Evolutionary conservation across 2,888 invertebrate species (phyloP), one percentile per base, ranked within the genome.

Genomic region (Adelphocoris suturalis): DNA sequence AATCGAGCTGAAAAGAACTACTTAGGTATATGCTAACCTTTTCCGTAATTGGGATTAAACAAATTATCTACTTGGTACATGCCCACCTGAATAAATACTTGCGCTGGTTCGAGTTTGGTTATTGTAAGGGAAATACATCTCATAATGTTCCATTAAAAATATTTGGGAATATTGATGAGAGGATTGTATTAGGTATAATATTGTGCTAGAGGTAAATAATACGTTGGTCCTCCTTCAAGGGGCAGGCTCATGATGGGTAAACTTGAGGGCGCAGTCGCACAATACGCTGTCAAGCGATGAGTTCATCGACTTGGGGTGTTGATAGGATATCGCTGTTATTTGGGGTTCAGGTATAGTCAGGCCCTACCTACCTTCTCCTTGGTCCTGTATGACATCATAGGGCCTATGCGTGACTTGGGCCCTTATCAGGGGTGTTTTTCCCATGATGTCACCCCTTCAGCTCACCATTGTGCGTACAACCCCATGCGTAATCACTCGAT

Each of bases 301-400:
- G 68, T 68, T 68, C 68, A 68, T 68, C 23, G 68, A 68, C 68
- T 68, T 68, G 68, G 68, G 68, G 68, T 68, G 68, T 23, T 68
- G 68, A 68, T 68, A 68, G n/a, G n/a, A n/a, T n/a, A n/a, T n/a
- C 57, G 57, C 23, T 23, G n/a, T n/a, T n/a, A n/a, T n/a, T n/a
- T n/a, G 11, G 68, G 68, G 23, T 19, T 23, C 68, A 23, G 68
- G 68, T 68, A 68, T 37, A 37, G 37, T 37, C 7, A 2, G 37
- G 37, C 7, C 37, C 37, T 7, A 37, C 7, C 37, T 37, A 37
- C 2, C 37, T 7, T 7, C 37, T 4, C 7, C 37, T 0, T 68
- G 68, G 23, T 23, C 68, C 1, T 23, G 68, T 19, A 23, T 68
- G 68, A 68, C 68, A 68, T 68, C 68, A 68, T 23, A 68, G 27